Evolutionary conservation across 2,797 vertebrate genomes (phyloP).

Genomic region (Ambastaia sidthimunki): DNA sequence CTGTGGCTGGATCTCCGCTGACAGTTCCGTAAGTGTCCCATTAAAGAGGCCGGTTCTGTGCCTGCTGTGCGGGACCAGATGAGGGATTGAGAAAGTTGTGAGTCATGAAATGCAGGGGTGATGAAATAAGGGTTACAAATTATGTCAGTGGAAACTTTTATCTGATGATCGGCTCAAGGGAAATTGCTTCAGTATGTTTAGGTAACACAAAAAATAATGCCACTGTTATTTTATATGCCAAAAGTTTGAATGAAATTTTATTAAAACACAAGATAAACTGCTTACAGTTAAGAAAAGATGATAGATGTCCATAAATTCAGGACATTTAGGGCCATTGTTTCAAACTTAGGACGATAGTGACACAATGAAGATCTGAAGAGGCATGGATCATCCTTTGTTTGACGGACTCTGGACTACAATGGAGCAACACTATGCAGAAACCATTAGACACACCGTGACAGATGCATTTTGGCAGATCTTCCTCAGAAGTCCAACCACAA

Average conservation of each 20-base stretch:
- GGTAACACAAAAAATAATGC: slow-evolving; percentile 7
- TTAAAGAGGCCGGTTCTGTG: slow-evolving; percentile 50
- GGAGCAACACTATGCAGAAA: slow-evolving; percentile 54
- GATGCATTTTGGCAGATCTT: slow-evolving; percentile 79
- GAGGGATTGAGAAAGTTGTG: slow-evolving; percentile 32
- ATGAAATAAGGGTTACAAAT: slow-evolving; percentile 21
- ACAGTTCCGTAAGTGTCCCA: slow-evolving; percentile 63
- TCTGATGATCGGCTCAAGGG: background rate
- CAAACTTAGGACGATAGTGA: background rate
- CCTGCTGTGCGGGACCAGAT: slow-evolving; percentile 36
- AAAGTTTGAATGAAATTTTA: too few relatives aligned
- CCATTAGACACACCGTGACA: slow-evolving; percentile 77
- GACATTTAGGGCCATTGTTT: background rate
- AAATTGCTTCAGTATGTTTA: slow-evolving; percentile 12
- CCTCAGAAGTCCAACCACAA: slow-evolving; percentile 63
- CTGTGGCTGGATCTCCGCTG: slow-evolving; percentile 50
- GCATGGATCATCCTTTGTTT: background rate
- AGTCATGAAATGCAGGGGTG: background rate
- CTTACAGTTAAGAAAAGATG: background rate
- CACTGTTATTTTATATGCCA: too few relatives aligned
- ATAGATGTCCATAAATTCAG: background rate
- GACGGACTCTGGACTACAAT: background rate
- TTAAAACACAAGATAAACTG: background rate
- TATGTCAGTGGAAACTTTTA: slow-evolving; percentile 26
- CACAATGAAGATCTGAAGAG: background rate